Percentiles rank a stretch among this genome's conserved stretches.
phyloP scores from a whole-genome alignment of 2,888 invertebrate species.

The Pteria penguin region DNA sequence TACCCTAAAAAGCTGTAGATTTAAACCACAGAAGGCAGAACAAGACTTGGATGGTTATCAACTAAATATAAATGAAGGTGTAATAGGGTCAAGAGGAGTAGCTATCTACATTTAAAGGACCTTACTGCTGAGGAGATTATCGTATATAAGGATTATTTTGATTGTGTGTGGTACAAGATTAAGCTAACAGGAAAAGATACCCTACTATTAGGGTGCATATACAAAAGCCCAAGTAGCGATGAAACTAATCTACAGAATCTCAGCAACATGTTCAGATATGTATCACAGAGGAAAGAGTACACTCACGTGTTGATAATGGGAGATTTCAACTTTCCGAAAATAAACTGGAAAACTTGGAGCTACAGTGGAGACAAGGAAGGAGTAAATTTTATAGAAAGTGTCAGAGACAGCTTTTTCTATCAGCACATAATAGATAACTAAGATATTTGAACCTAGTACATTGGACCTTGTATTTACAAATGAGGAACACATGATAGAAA shows the following conservation, averaged over 20 bases:
- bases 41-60: not conserved
- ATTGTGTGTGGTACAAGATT: not conserved
- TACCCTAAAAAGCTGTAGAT: not conserved
- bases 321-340: not conserved
- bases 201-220: not conserved
- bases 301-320: not conserved
- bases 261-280: not conserved
- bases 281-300: not conserved
- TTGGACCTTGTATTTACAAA: not conserved
- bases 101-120: not conserved
- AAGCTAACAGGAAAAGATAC: not conserved
- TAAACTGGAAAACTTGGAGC: not conserved
- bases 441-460: not conserved
- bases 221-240: not conserved
- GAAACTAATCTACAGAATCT: not conserved
- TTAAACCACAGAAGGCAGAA: not conserved
- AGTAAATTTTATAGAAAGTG: not conserved
- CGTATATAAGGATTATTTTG: not conserved
- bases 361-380: not conserved
- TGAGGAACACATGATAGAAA: not conserved
- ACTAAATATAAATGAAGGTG: not conserved
- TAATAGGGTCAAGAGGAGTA: not conserved
- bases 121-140: not conserved
- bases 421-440: too few species aligned
- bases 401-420: not conserved